Conservation (phyloP, 2,797 vertebrate genomes). For the Phylloscopus collybita region DNA sequence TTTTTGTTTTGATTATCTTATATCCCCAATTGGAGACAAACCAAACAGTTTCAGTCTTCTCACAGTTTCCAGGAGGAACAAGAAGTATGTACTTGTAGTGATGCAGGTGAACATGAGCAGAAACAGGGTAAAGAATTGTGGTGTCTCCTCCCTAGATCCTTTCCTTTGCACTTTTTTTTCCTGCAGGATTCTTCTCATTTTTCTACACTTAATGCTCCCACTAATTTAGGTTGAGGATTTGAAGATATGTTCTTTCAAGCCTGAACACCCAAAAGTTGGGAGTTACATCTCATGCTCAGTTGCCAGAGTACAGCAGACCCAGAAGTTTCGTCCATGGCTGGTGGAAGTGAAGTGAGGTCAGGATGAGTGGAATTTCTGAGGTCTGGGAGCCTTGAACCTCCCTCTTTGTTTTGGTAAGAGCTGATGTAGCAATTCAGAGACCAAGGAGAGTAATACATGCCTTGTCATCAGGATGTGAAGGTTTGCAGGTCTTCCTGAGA, state of each 20-base stretch:
- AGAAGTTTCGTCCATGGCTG: accelerated
- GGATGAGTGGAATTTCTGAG: neutral
- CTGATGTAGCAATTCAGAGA: neutral
- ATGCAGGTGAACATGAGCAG: neutral
- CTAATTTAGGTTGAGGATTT: neutral
- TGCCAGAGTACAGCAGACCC: neutral
- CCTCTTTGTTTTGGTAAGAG: neutral
- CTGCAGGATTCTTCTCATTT: neutral
- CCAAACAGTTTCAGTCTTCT: neutral
- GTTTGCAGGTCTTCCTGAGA: neutral
- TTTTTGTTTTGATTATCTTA: neutral
- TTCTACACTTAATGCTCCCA: neutral
- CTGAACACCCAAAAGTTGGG: neutral
- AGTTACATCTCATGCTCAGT: neutral
- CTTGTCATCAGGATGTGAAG: neutral
- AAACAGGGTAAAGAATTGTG: neutral
- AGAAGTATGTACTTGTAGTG: neutral
- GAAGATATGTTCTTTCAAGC: neutral
- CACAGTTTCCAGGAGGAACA: neutral
- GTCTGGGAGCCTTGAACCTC: neutral
- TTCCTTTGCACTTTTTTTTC: neutral
- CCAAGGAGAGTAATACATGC: neutral
- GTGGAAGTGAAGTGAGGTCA: accelerated
- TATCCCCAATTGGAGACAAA: neutral
- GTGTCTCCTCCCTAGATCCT: neutral